These are phyloP conservation scores for Eubasilissa regina DNA, from an alignment of 1,140 invertebrate genomes.

Conservation along the genomic window DNA sequence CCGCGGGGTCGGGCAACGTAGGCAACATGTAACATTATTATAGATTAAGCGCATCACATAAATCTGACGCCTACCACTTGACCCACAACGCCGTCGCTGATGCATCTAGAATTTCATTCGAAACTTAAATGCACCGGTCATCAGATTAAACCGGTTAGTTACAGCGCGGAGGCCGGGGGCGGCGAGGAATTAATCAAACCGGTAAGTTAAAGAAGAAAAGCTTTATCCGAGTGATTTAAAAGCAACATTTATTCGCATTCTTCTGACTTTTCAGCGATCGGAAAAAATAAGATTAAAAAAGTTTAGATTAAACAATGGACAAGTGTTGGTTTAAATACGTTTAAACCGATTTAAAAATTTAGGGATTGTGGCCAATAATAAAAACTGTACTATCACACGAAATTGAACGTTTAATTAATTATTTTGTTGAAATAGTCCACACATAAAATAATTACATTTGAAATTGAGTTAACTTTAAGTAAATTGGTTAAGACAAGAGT, in stretches of 20 bases:
- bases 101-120: slow-evolving; percentile 28
- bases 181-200: not conserved
- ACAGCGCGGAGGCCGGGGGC: not conserved
- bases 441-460: too few species aligned
- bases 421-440: too few species aligned
- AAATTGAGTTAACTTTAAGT: too few species aligned
- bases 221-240: not conserved
- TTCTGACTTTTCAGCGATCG: too few species aligned
- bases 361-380: too few species aligned
- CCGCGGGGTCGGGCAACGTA: not conserved
- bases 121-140: slow-evolving; percentile 34
- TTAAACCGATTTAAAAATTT: too few species aligned
- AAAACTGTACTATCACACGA: too few species aligned
- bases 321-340: too few species aligned
- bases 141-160: slow-evolving; percentile 24
- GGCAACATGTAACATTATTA: not conserved
- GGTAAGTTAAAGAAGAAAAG: not conserved
- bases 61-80: slow-evolving; percentile 30
- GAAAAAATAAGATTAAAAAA: too few species aligned
- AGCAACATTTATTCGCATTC: too few species aligned
- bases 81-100: slow-evolving; percentile 20
- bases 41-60: slow-evolving; percentile 25
- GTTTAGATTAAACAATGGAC: slow-evolving; percentile 6
- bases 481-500: too few species aligned
- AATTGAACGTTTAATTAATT: too few species aligned